Conservation (phyloP, 2,888 invertebrate genomes). For the Cryptophagus acutangulus region DNA sequence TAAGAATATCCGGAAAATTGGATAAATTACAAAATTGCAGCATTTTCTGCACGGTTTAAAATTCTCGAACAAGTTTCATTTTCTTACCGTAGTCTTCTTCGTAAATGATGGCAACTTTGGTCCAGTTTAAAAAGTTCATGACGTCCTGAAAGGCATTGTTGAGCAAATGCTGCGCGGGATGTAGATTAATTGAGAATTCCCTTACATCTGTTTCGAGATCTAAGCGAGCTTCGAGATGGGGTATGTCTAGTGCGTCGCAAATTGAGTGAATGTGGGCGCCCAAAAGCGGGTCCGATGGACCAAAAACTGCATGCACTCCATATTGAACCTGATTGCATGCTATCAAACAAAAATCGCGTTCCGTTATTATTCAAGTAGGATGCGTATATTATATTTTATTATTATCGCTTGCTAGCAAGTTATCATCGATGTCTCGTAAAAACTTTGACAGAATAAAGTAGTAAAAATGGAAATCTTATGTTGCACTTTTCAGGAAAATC, state of each 20-base stretch:
- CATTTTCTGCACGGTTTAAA: no score
- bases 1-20: no score
- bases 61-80: no score
- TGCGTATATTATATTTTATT: no score
- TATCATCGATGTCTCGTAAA: no score
- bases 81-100: constrained; percentile 73
- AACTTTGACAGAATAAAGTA: no score
- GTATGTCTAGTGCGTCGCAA: constrained; percentile 75
- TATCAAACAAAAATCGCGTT: no score
- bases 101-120: constrained; percentile 86
- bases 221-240: constrained; percentile 68
- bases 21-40: no score
- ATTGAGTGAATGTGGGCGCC: constrained; percentile 74
- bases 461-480: no score
- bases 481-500: no score
- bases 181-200: constrained; percentile 73
- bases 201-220: constrained; percentile 56
- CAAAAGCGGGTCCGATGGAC: constrained; percentile 68
- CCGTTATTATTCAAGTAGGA: no score
- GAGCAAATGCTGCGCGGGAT: constrained; percentile 68
- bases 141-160: constrained; percentile 73
- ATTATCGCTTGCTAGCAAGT: no score
- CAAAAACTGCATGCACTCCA: constrained; percentile 72
- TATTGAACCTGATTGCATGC: constrained; percentile 66
- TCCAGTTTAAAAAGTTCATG: constrained; percentile 87